Conservation (phyloP, 2,113 vertebrate genomes). For the Lepus europaeus region DNA sequence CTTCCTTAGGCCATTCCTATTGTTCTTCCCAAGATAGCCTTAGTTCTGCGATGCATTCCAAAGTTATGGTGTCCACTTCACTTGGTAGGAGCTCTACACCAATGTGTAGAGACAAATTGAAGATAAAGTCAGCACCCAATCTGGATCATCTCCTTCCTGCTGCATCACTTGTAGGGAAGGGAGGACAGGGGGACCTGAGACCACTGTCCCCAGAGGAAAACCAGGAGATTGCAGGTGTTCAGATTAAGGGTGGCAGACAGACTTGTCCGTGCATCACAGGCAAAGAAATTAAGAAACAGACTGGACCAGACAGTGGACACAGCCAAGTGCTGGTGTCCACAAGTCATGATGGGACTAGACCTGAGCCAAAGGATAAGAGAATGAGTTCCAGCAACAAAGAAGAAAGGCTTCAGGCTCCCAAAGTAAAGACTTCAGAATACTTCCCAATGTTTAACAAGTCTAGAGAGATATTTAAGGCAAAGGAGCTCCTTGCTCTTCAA, state of each 20-base stretch:
- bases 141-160: not conserved
- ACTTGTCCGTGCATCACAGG: not conserved
- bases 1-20: not conserved
- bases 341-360: fast-evolving
- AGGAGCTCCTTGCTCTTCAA: not conserved
- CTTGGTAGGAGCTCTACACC: no score
- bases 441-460: fast-evolving
- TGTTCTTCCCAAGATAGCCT: not conserved
- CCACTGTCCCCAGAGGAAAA: not conserved
- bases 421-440: not conserved
- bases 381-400: fast-evolving
- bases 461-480: not conserved
- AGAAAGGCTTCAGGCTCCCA: not conserved
- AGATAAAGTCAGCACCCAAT: not conserved
- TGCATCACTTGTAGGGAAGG: not conserved
- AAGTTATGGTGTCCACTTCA: no score
- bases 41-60: no score
- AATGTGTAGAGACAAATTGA: no score
- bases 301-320: not conserved
- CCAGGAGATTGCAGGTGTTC: not conserved
- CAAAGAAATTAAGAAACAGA: not conserved
- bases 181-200: no score
- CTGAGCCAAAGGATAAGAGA: not conserved
- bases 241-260: not conserved
- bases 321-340: not conserved